phyloP scores from a whole-genome alignment of 2,113 vertebrate genomes.

The Lethenteron camtschaticum region DNA sequence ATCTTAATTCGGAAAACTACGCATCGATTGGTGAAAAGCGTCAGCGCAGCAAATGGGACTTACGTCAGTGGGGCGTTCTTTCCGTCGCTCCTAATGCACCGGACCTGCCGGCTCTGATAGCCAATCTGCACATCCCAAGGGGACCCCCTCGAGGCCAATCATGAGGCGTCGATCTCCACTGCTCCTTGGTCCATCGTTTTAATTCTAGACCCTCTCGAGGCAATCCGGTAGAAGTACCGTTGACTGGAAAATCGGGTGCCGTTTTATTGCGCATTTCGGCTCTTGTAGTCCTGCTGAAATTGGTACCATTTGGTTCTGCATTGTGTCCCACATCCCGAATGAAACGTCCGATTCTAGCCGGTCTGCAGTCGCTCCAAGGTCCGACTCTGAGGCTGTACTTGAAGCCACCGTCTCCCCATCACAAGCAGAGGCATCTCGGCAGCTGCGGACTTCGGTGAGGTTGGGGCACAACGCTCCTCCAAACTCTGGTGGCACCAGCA shows the following conservation, averaged over 20 bases:
- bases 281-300: too few species aligned
- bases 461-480: slow-evolving; percentile 55
- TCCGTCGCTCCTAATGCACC: slow-evolving; percentile 56
- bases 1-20: too few species aligned
- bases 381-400: slow-evolving; percentile 61
- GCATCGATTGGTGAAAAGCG: too few species aligned
- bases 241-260: too few species aligned
- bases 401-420: slow-evolving; percentile 36
- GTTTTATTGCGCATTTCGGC: too few species aligned
- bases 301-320: too few species aligned
- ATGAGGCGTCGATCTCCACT: too few species aligned
- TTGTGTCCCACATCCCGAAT: too few species aligned
- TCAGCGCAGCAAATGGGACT: slow-evolving; percentile 12
- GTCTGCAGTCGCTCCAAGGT: slow-evolving; percentile 45
- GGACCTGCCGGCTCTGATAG: slow-evolving; percentile 50
- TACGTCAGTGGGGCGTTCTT: slow-evolving; percentile 50
- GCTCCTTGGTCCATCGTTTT: too few species aligned
- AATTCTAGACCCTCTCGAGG: too few species aligned
- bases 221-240: too few species aligned
- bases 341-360: slow-evolving; percentile 4
- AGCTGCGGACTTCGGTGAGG: slow-evolving; percentile 46
- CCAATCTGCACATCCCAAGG: slow-evolving; percentile 43
- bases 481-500: slow-evolving; percentile 49
- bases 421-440: slow-evolving; percentile 23
- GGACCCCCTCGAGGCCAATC: too few species aligned